Base-by-base conservation (phyloP, 2,888 invertebrate genomes). In the Ormyrus pomaceus region DNA sequence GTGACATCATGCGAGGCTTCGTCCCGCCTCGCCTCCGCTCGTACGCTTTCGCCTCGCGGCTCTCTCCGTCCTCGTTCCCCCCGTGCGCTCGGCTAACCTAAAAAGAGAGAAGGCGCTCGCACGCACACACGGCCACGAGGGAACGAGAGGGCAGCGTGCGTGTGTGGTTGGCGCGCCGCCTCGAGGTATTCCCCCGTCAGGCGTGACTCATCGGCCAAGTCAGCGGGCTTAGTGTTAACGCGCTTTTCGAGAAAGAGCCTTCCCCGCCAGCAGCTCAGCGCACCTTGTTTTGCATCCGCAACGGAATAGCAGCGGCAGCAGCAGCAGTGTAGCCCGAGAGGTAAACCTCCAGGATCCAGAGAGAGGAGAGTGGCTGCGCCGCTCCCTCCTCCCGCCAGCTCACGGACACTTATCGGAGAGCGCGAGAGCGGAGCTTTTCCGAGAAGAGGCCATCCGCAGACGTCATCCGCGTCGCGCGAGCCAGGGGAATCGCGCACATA, bases 171-270 rank as follows among this genome's bases (percentile, higher is more conserved):
- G n/a, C 66, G 75, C 59, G 59, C 65, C 71, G 80, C 73, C 73
- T 72, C 82, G 86, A 89, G 89, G 89, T 89, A 89, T 90, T 90
- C 89, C 89, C 89, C 88, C 88, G 85, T 87, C 86, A 34, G 83
- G 79, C 84, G 89, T 89, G 90, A 90, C 86, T 89, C 89, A 89
- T 89, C 88, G 85, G 34, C 34, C 34, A 34, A 34, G 34, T 62
- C 74, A 83, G 84, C 76, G 68, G 72, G 61, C 86, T 83, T 86
- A 88, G 88, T 87, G 88, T 88, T 85, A 82, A 82, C 84, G 86
- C 86, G 87, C 81, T 81, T 85, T 86, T 86, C 84, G 84, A 87
- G 83, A 83, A 83, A 84, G 84, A 86, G 83, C 82, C 79, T 82
- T 82, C 71, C 75, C 77, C 71, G 34, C 34, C 34, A 34, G 34